A percentile compares a stretch with the other conserved stretches of the same genome.
Evolutionary conservation across 2,113 vertebrate species (phyloP).

Genomic region (Ploceus nigricollis): DNA sequence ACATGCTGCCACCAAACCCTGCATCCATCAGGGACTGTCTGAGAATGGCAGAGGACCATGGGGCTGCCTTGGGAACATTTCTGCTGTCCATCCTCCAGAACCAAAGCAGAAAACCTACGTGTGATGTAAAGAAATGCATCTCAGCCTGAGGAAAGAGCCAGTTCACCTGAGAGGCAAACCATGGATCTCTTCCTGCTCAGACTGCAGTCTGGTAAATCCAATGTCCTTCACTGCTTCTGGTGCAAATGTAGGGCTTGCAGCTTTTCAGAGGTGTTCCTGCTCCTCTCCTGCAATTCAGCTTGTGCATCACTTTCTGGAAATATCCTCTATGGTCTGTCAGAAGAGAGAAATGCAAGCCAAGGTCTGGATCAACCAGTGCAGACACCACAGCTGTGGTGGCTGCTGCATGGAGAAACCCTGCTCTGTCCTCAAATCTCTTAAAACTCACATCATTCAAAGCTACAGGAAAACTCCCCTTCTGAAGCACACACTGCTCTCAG

Average conservation of each 20-base stretch:
- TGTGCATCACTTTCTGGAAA: background rate
- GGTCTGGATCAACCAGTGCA: background rate
- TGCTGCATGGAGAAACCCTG: background rate
- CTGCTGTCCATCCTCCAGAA: background rate
- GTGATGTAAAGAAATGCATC: background rate
- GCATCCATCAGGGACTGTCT: background rate
- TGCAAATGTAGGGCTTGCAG: background rate
- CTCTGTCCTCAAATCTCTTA: background rate
- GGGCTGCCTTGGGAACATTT: background rate
- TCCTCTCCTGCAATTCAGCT: background rate
- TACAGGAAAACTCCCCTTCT: background rate
- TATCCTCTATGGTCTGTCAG: background rate
- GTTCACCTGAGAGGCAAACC: background rate
- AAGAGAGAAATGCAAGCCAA: background rate
- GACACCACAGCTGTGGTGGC: fast-evolving
- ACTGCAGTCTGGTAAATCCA: background rate
- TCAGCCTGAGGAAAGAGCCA: background rate
- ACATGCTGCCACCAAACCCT: background rate
- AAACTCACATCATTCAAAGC: background rate
- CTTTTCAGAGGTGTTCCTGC: background rate
- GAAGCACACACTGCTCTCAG: fast-evolving
- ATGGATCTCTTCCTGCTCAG: background rate
- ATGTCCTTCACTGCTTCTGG: background rate
- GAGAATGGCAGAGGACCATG: background rate
- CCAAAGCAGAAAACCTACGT: background rate